Conservation (phyloP, 2,113 vertebrate species). For the Chlorocebus sabaeus region DNA sequence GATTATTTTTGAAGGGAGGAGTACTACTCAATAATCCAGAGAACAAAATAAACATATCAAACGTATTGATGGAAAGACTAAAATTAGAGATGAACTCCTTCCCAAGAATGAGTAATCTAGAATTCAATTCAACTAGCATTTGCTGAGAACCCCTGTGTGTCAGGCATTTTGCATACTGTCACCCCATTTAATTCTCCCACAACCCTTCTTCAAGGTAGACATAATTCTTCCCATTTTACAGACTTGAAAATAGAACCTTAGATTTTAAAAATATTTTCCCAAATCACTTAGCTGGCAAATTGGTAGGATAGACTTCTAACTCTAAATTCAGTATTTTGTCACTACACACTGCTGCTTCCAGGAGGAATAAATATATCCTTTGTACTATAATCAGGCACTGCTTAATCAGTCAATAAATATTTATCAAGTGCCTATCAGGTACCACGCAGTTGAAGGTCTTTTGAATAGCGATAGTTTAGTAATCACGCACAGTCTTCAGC, state of each 20-base stretch:
- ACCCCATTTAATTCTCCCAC: neutral
- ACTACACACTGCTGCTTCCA: neutral
- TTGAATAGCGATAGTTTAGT: neutral
- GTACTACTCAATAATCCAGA: neutral
- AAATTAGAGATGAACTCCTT: neutral
- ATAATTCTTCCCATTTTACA: neutral
- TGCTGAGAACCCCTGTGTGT: neutral
- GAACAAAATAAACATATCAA: neutral
- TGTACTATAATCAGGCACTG: neutral
- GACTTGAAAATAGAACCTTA: neutral
- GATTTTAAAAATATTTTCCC: neutral
- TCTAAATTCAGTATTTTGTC: neutral
- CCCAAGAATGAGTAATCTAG: neutral
- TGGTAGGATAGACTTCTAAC: neutral
- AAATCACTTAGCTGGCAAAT: neutral
- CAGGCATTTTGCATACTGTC: neutral
- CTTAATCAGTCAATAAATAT: slow-evolving; percentile 12
- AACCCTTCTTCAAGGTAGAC: neutral
- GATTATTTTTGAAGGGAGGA: neutral
- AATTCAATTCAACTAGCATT: neutral
- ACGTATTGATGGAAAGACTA: neutral
- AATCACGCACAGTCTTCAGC: neutral
- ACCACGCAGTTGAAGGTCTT: neutral
- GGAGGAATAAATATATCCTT: slow-evolving; percentile 21
- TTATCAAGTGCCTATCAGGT: neutral